Conservation (phyloP, 2,888 invertebrate genomes). For the Ctenicera cuprea region DNA sequence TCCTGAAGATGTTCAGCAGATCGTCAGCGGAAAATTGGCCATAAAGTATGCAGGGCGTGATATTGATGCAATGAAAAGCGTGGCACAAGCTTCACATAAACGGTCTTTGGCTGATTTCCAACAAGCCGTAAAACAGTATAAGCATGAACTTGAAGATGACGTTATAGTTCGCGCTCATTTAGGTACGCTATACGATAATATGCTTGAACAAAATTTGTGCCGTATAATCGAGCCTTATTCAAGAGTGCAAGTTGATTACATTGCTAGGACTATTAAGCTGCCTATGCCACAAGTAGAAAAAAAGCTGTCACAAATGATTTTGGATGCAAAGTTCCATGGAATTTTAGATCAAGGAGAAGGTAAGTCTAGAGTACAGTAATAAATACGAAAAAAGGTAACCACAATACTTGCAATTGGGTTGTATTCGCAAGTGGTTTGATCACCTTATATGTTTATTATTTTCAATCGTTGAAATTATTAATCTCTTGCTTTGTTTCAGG, state of each 20-base stretch:
- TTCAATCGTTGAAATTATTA: no score
- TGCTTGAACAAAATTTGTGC: slow-evolving; percentile 99
- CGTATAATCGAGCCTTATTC: slow-evolving; percentile 99
- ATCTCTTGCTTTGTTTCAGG: slow-evolving; percentile 75
- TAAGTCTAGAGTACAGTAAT: slow-evolving; percentile 52
- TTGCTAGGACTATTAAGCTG: slow-evolving; percentile 92
- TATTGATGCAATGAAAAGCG: slow-evolving; percentile 98
- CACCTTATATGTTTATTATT: no score
- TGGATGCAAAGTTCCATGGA: slow-evolving; percentile 98
- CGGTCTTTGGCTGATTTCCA: slow-evolving; percentile 98
- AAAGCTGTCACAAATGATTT: slow-evolving; percentile 99
- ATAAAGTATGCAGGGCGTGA: slow-evolving; percentile 97
- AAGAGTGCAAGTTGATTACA: slow-evolving; percentile 94
- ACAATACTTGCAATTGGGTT: no score
- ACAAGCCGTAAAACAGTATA: slow-evolving; percentile 89
- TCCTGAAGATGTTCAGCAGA: slow-evolving; percentile 96
- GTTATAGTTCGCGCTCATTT: slow-evolving; percentile 98
- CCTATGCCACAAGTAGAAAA: slow-evolving; percentile 96
- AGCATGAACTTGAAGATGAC: slow-evolving; percentile 94
- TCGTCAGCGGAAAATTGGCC: slow-evolving; percentile 97
- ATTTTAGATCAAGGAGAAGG: slow-evolving; percentile 98
- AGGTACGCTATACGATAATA: slow-evolving; percentile 96
- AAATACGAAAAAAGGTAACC: no score
- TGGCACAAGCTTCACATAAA: slow-evolving; percentile 97
- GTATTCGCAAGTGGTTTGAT: no score